Conservation (phyloP, 2,797 vertebrate genomes). For the Urocyon cinereoargenteus region DNA sequence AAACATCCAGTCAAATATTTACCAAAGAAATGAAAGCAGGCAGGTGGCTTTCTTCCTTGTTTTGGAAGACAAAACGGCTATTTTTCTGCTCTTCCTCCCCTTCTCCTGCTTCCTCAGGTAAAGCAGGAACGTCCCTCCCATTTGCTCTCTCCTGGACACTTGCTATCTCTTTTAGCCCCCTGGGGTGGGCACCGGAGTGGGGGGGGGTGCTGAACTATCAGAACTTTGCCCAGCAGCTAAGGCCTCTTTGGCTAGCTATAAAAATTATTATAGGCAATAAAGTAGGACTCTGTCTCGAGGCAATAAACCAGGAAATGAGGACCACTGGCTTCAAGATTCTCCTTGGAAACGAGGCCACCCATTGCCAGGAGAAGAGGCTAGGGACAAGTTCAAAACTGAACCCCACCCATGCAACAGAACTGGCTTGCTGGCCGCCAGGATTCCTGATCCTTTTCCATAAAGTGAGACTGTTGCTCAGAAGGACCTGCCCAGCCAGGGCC, state of each 20-base stretch:
- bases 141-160: neutral
- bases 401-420: neutral
- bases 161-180: neutral
- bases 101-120: neutral
- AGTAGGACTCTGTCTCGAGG: slow-evolving; percentile 35
- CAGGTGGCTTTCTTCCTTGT: slow-evolving; percentile 7
- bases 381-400: neutral
- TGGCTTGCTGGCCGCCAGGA: neutral
- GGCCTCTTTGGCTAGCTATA: slow-evolving; percentile 23
- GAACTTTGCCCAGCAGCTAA: neutral
- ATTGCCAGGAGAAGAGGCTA: neutral
- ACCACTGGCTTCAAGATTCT: neutral
- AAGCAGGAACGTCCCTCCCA: neutral
- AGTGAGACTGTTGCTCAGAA: neutral
- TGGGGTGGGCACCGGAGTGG: neutral
- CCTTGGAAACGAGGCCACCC: neutral
- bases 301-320: slow-evolving; percentile 13
- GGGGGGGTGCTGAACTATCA: neutral
- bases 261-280: slow-evolving; percentile 68
- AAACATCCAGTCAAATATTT: slow-evolving; percentile 81
- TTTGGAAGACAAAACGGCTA: neutral
- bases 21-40: slow-evolving; percentile 39
- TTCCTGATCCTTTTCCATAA: neutral
- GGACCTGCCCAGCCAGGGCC: neutral
- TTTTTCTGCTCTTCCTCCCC: neutral